phyloP scores from a whole-genome alignment of 2,888 invertebrate species.

The Chorisops tibialis region DNA sequence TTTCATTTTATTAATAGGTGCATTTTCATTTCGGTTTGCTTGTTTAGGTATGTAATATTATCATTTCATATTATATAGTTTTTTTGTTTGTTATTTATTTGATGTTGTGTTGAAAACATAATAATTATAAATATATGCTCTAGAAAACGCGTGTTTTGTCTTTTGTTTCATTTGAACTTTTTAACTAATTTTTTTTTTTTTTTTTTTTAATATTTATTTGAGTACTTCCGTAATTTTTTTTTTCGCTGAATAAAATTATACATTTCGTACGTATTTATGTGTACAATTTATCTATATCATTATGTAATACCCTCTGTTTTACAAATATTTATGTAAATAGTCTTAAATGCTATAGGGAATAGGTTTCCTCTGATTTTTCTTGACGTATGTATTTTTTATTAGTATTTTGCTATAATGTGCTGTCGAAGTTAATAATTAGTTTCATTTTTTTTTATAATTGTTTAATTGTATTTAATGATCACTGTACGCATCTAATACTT shows the following conservation, averaged over 20 bases:
- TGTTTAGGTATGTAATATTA: neutral
- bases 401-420: neutral
- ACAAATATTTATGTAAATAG: conserved; percentile 18
- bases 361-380: conserved; percentile 21
- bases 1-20: neutral
- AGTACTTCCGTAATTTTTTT: conserved; percentile 12
- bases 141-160: conserved; percentile 11
- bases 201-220: conserved; percentile 10
- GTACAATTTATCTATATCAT: conserved; percentile 15
- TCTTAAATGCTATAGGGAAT: conserved; percentile 24
- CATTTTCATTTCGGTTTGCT: neutral
- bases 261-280: neutral
- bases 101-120: neutral
- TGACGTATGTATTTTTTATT: neutral
- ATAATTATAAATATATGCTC: neutral
- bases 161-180: neutral
- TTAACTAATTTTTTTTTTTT: neutral
- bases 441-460: neutral
- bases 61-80: neutral
- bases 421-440: neutral
- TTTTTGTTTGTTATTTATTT: neutral
- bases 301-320: conserved; percentile 18
- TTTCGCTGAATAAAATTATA: conserved; percentile 11
- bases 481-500: conserved; percentile 28
- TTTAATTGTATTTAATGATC: conserved; percentile 14